Evolutionary conservation across 2,113 vertebrate species (phyloP).

Genomic region (Chaetorhynchus papuensis): DNA sequence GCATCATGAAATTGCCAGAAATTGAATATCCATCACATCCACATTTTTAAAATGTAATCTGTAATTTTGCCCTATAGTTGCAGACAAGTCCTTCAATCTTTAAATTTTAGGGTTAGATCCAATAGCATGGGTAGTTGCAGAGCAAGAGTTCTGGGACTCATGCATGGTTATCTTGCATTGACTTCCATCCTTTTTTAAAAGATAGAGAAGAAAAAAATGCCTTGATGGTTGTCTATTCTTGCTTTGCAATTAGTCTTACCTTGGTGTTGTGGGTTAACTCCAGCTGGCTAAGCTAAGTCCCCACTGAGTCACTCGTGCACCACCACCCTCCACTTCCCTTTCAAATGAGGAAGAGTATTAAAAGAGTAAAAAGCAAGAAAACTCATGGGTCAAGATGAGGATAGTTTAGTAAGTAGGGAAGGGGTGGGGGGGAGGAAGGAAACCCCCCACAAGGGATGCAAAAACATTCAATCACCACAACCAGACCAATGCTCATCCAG

Average conservation of each 20-base stretch:
- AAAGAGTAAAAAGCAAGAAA: not conserved
- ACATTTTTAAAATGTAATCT: not conserved
- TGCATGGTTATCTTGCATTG: not conserved
- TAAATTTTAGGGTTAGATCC: not conserved
- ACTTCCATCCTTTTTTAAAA: not conserved
- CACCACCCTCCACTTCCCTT: not conserved
- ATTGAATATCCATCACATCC: not conserved
- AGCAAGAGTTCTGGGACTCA: not conserved
- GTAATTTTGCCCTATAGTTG: not conserved
- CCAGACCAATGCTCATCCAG: not conserved
- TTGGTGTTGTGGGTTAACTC: not conserved
- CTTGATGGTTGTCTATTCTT: not conserved
- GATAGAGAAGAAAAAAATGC: not conserved
- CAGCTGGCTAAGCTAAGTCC: not conserved
- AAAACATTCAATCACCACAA: not conserved
- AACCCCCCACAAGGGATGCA: fast-evolving
- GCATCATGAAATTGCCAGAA: not conserved
- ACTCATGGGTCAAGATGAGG: not conserved
- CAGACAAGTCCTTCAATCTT: not conserved
- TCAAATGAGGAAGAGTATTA: fast-evolving
- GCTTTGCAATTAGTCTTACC: not conserved
- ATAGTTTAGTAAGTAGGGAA: not conserved
- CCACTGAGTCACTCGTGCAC: fast-evolving
- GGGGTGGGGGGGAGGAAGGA: not conserved
- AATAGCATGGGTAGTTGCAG: not conserved